phyloP scores from a whole-genome alignment of 1,140 invertebrate genomes.

The Drosophila oshimai region DNA sequence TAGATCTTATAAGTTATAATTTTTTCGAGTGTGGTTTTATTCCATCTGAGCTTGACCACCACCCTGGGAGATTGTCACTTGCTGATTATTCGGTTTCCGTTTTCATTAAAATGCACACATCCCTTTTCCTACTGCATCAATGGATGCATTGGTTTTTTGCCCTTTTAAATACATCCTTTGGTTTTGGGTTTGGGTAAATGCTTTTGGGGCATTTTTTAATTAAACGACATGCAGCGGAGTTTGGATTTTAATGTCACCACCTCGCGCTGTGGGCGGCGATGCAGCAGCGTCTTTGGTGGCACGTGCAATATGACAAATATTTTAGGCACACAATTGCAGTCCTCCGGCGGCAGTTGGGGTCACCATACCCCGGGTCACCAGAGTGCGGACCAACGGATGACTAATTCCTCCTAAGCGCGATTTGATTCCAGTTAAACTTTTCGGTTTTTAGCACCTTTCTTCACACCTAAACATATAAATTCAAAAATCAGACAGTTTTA shows the following conservation, averaged over 20 bases:
- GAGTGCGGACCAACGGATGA: conserved; percentile 1
- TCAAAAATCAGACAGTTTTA: no score
- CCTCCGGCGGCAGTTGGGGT: background rate
- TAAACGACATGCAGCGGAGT: conserved; percentile 63
- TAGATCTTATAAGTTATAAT: background rate
- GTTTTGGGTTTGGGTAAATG: conserved; percentile 67
- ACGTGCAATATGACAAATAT: conserved; percentile 76
- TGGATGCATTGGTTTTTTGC: conserved; percentile 25
- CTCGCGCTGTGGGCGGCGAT: conserved; percentile 40
- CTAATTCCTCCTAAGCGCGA: background rate
- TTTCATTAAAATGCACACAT: conserved; percentile 74
- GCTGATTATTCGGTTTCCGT: conserved; percentile 74
- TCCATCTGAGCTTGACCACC: conserved; percentile 61
- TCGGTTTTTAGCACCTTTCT: background rate
- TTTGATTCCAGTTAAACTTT: background rate
- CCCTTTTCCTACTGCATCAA: conserved; percentile 39
- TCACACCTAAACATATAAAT: no score
- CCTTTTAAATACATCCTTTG: conserved; percentile 7
- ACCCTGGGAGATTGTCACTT: conserved; percentile 67
- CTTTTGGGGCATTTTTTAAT: conserved; percentile 81
- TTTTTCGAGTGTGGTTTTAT: conserved; percentile 1
- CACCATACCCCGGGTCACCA: background rate
- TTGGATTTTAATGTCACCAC: conserved; percentile 67
- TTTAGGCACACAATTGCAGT: conserved; percentile 55
- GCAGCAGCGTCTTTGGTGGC: conserved; percentile 24